These are phyloP conservation scores for Mycetomoellerius zeteki DNA, from an alignment of 1,140 invertebrate species.

Conservation along the genomic window DNA sequence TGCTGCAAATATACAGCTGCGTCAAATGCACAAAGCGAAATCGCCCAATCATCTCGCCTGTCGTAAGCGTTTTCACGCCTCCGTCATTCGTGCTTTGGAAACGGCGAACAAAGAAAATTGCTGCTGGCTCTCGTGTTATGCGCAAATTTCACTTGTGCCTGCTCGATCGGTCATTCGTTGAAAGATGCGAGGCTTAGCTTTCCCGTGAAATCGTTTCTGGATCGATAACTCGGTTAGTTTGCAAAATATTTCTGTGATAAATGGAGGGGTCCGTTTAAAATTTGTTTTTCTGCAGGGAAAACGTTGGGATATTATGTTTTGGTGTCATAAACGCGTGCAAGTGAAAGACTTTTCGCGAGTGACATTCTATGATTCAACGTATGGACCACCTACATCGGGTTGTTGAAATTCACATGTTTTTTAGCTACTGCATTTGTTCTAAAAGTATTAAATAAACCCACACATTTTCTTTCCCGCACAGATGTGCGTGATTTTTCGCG, in stretches of 20 bases:
- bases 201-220: not conserved
- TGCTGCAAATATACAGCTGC: conserved; percentile 55
- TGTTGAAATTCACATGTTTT: conserved; percentile 25
- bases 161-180: not conserved
- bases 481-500: conserved; percentile 28
- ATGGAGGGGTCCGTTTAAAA: not conserved
- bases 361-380: not conserved
- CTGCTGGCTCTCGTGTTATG: conserved; percentile 27
- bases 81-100: conserved; percentile 48
- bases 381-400: not conserved
- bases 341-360: conserved; percentile 19
- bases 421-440: conserved; percentile 13
- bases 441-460: conserved; percentile 8
- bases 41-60: conserved; percentile 54
- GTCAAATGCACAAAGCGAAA: conserved; percentile 74
- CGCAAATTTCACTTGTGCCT: conserved; percentile 29
- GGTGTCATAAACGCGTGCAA: conserved; percentile 13
- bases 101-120: conserved; percentile 60
- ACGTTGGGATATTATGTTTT: not conserved
- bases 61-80: conserved; percentile 63
- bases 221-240: not conserved
- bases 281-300: not conserved
- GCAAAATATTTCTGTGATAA: not conserved
- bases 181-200: conserved; percentile 11
- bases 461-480: not conserved